Percentiles rank a stretch among this genome's conserved stretches.
phyloP scores from a whole-genome alignment of 2,888 invertebrate species.

The Panorpa germanica region DNA sequence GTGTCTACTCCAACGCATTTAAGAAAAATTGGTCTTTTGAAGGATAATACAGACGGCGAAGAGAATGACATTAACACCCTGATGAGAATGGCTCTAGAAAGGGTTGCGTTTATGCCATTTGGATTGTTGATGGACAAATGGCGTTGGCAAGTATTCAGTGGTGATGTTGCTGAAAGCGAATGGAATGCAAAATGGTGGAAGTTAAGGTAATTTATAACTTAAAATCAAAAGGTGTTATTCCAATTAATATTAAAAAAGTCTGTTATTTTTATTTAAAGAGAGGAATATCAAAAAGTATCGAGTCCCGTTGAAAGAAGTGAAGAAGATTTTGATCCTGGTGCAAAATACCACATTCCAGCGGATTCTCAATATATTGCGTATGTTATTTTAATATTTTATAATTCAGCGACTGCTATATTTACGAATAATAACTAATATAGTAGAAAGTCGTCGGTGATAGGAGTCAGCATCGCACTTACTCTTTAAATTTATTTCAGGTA shows the following conservation, averaged over 20 bases:
- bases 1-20: slow-evolving; percentile 22
- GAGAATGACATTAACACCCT: slow-evolving; percentile 25
- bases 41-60: slow-evolving; percentile 13
- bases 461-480: no score
- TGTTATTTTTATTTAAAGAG: slow-evolving; percentile 17
- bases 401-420: no score
- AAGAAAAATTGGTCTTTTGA: slow-evolving; percentile 8
- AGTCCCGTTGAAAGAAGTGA: slow-evolving; percentile 22
- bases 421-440: no score
- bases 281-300: slow-evolving; percentile 25
- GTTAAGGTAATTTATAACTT: slow-evolving; percentile 14
- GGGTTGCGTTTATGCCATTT: slow-evolving; percentile 34
- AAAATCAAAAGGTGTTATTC: neutral
- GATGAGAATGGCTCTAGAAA: slow-evolving; percentile 26
- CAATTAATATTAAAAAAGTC: slow-evolving; percentile 1
- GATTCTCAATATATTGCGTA: slow-evolving; percentile 25
- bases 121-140: slow-evolving; percentile 33
- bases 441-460: no score
- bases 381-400: no score
- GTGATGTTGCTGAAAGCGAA: slow-evolving; percentile 21
- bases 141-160: slow-evolving; percentile 35
- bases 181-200: slow-evolving; percentile 28
- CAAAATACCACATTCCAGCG: slow-evolving; percentile 26
- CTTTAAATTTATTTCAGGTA: slow-evolving; percentile 23
- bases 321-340: slow-evolving; percentile 26